Evolutionary conservation across 2,113 vertebrate genomes (phyloP), one percentile per base, ranked within the genome.

Genomic region (Centropus bengalensis): DNA sequence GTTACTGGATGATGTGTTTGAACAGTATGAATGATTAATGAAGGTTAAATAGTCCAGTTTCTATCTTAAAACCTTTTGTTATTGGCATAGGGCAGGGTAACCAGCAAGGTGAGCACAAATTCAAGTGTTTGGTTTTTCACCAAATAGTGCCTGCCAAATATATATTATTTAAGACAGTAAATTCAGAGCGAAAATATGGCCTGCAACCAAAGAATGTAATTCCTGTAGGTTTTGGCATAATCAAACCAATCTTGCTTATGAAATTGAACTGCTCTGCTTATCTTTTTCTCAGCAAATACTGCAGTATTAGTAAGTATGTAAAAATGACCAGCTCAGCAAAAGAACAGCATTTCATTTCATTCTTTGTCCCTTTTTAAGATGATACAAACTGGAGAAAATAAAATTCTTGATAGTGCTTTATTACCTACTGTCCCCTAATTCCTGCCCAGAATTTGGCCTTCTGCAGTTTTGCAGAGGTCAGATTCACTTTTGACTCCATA

Each of bases 11-110:
- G 98, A 97, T 98, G 97, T 98, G 98, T 98, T 98, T 98, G 98
- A 98, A 98, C 96, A 96, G 97, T 97, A 98, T 99, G 98, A 99
- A 99, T 99, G 98, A 99, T 98, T 99, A 98, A 99, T 99, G 98
- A 98, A 98, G 97, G 97, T 98, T 98, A 99, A 98, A 98, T 97
- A 97, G 98, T 98, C 97, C 98, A 97, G 96, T 97, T 98, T 98
- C 97, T 98, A 97, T 96, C 98, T 98, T 98, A 98, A 98, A 99
- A 97, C 94, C 97, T 97, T 98, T 98, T 98, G 97, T 97, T 97
- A 97, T 97, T 96, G 95, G 96, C 88, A 96, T 96, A 97, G 96
- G 96, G 95, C 94, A 97, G 85, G 97, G 96, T 71, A 77, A 97
- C 69, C 63, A 75, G 87, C 86, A 94, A 98, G 97, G 96, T 98